Evolutionary conservation across 2,113 vertebrate genomes (phyloP), one percentile per base, ranked within the genome.

Genomic region (Sinocyclocheilus maitianheensis): DNA sequence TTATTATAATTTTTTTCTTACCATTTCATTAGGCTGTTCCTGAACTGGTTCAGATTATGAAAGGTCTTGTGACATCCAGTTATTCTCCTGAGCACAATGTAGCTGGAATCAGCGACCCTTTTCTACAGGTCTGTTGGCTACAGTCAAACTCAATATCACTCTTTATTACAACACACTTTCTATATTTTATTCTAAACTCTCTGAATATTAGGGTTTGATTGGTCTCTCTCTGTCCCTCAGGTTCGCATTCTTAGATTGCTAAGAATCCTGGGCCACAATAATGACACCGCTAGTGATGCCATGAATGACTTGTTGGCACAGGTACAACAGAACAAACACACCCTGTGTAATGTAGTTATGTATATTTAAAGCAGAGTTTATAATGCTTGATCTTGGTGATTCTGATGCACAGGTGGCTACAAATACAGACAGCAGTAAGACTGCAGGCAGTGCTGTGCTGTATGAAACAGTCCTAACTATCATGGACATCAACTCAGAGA

Each of bases 301-400:
- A 97, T 97, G 97, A 97, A 97, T 26, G 97, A 97, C 90, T 89
- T 97, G 14, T 92, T 97, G 22, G 97, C 97, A 82, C 97, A 97
- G 96, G 97, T 97, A 40, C 5, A 3, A 30, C 22, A 55, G 1
- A 37, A 77, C 37, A 74, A 53, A 71, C 24, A 20, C 18, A 5
- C 3, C 16, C 0, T 67, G 53, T 77, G 20, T 77, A 9, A 22
- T 62, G 67, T 20, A 60, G 26, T 55, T 83, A 37, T n/a, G 20
- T 9, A n/a, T 69, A 18, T 67, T 67, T 48, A 67, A 46, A 4
- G 5, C 62, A 40, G 24, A 58, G 8, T 22, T 79, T 13, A 77
- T 60, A 60, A 26, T 48, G 37, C 5, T 62, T 62, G 55, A 46
- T 24, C n/a, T 40, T 80, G 34, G 0, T 82, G 58, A 77, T 89